Percentiles rank a stretch among this genome's conserved stretches.
Conservation (phyloP, 2,113 vertebrate genomes). For the Aldabrachelys gigantea region DNA sequence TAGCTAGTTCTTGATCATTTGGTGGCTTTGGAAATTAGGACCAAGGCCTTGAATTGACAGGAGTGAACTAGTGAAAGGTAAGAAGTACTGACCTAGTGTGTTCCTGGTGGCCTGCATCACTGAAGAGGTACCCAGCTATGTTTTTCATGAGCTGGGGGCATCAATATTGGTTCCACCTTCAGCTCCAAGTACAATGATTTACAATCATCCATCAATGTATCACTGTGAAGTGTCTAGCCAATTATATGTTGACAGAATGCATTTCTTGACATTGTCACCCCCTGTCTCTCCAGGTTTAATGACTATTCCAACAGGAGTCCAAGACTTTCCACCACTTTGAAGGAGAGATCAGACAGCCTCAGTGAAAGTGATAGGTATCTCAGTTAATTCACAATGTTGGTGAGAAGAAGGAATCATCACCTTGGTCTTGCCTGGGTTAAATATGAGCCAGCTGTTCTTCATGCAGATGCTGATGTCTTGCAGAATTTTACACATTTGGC, state of each 20-base stretch:
- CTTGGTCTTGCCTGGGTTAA: background rate
- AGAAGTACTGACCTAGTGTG: background rate
- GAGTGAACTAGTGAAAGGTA: background rate
- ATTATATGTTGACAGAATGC: background rate
- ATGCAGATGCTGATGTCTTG: background rate
- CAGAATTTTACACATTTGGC: background rate
- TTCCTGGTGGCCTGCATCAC: background rate
- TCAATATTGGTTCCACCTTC: background rate
- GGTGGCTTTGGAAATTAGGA: background rate
- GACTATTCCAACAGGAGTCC: background rate
- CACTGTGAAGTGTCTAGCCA: background rate
- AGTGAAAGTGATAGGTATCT: background rate
- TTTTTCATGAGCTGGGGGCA: accelerated
- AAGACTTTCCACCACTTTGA: background rate
- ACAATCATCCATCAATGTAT: background rate
- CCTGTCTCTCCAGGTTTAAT: background rate
- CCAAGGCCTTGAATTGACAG: background rate
- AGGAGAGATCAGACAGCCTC: background rate
- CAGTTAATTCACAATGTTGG: background rate
- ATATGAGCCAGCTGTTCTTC: background rate
- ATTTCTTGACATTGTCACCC: background rate
- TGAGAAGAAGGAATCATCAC: background rate
- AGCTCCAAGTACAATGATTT: background rate
- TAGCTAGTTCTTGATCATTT: background rate
- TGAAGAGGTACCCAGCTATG: background rate